These are phyloP conservation scores for Sinelater perroti DNA, from an alignment of 2,888 invertebrate species.

Conservation along the genomic window DNA sequence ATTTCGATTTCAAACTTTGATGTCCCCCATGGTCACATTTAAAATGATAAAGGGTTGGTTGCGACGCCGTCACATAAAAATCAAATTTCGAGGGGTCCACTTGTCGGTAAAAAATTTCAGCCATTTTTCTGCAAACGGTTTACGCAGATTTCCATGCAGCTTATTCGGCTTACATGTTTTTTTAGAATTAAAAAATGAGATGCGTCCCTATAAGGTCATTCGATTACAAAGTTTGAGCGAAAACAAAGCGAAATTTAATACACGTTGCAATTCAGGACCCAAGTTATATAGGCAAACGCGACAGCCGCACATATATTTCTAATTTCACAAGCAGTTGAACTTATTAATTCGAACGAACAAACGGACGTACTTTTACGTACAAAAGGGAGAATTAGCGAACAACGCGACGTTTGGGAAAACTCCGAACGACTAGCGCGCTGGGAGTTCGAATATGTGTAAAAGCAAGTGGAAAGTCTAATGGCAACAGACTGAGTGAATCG, in stretches of 20 bases:
- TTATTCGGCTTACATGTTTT: too few species aligned
- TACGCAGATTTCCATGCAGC: too few species aligned
- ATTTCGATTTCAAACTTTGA: slow-evolving; percentile 19
- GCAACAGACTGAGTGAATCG: slow-evolving; percentile 5
- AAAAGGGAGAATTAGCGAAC: slow-evolving; percentile 4
- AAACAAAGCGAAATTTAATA: slow-evolving; percentile 7
- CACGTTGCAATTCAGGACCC: slow-evolving; percentile 11
- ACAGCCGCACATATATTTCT: slow-evolving; percentile 5
- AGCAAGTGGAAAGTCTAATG: slow-evolving; percentile 14
- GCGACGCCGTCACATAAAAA: slow-evolving; percentile 16
- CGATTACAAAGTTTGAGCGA: too few species aligned
- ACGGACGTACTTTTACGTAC: background rate
- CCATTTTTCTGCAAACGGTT: background rate
- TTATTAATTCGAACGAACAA: slow-evolving; percentile 15
- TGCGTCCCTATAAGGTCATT: too few species aligned
- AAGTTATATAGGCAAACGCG: slow-evolving; percentile 1
- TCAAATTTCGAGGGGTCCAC: slow-evolving; percentile 13
- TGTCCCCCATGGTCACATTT: slow-evolving; percentile 19
- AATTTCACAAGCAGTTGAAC: slow-evolving; percentile 19
- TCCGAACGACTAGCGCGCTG: slow-evolving; percentile 3
- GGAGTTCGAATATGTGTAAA: slow-evolving; percentile 14
- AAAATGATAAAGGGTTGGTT: slow-evolving; percentile 20
- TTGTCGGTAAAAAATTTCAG: slow-evolving; percentile 4
- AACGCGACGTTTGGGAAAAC: slow-evolving; percentile 8
- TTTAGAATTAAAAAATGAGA: too few species aligned